Evolutionary conservation across 1,140 invertebrate species (phyloP).

Genomic region (Drosophila mayri): DNA sequence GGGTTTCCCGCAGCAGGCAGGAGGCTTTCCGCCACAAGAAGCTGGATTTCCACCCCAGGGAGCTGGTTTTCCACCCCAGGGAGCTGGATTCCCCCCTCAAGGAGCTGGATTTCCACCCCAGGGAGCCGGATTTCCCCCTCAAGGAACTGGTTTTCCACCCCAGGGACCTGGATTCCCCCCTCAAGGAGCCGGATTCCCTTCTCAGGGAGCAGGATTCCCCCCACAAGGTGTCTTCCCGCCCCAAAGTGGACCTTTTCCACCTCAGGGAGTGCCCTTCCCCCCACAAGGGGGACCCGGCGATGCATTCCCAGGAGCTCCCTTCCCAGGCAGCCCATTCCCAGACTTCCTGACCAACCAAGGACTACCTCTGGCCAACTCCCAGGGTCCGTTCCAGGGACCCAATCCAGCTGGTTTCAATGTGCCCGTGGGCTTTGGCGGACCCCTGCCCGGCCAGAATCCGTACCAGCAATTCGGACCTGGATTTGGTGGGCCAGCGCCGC

Average conservation of each 20-base stretch:
- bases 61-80: conserved; percentile 6
- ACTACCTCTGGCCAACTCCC: conserved; percentile 39
- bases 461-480: conserved; percentile 53
- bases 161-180: neutral
- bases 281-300: neutral
- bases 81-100: conserved; percentile 3
- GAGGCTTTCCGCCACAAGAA: conserved; percentile 9
- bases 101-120: conserved; percentile 5
- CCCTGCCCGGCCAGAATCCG: conserved; percentile 31
- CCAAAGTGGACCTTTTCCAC: conserved; percentile 3
- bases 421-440: conserved; percentile 54
- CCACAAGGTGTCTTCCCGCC: neutral
- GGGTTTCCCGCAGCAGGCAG: conserved; percentile 20
- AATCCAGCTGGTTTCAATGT: conserved; percentile 41
- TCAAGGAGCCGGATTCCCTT: neutral
- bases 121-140: conserved; percentile 2
- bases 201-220: conserved; percentile 1
- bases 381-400: conserved; percentile 37
- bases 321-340: conserved; percentile 5
- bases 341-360: conserved; percentile 64
- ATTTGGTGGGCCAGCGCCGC: conserved; percentile 47
- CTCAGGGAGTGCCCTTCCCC: conserved; percentile 1
- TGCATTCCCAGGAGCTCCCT: neutral
- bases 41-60: conserved; percentile 13
- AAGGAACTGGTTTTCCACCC: neutral